Evolutionary conservation across 2,797 vertebrate species (phyloP).

Genomic region (Lagocephalus sceleratus): DNA sequence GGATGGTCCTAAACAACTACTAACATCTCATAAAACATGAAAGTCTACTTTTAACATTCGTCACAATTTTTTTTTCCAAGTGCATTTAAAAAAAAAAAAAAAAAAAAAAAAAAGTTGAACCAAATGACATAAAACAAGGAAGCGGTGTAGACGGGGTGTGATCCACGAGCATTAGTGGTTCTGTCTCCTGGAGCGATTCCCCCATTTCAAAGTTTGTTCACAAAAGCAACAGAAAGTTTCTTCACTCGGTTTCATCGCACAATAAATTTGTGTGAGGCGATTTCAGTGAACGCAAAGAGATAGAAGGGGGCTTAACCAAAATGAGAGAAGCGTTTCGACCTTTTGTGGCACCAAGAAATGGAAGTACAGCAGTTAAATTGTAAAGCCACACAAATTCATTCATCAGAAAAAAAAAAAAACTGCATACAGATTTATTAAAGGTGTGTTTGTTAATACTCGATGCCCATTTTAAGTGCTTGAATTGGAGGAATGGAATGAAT

Average conservation of each 20-base stretch:
- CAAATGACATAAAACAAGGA: constrained; percentile 32
- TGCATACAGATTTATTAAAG: no score
- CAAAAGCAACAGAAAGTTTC: constrained; percentile 17
- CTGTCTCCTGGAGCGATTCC: constrained; percentile 36
- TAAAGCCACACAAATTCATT: constrained; percentile 1
- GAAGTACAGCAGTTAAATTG: constrained; percentile 1
- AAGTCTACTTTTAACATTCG: constrained; percentile 37
- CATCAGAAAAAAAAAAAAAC: neutral
- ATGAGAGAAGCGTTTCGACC: neutral
- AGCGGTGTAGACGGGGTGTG: constrained; percentile 27
- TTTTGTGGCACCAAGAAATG: constrained; percentile 9
- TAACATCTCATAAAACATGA: constrained; percentile 32
- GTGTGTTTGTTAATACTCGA: neutral
- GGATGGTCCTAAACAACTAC: constrained; percentile 4
- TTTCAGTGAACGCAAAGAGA: constrained; percentile 17
- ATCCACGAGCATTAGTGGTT: constrained; percentile 49
- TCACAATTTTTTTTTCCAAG: constrained; percentile 30
- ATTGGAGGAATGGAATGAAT: constrained; percentile 27
- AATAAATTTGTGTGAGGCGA: neutral
- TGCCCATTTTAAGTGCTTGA: constrained; percentile 13
- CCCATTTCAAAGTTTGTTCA: constrained; percentile 20
- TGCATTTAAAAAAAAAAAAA: constrained; percentile 59
- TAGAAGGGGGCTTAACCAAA: constrained; percentile 5
- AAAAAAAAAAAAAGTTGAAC: constrained; percentile 30
- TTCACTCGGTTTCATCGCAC: neutral